phyloP scores from a whole-genome alignment of 2,113 vertebrate species.

The Calidris pugnax region DNA sequence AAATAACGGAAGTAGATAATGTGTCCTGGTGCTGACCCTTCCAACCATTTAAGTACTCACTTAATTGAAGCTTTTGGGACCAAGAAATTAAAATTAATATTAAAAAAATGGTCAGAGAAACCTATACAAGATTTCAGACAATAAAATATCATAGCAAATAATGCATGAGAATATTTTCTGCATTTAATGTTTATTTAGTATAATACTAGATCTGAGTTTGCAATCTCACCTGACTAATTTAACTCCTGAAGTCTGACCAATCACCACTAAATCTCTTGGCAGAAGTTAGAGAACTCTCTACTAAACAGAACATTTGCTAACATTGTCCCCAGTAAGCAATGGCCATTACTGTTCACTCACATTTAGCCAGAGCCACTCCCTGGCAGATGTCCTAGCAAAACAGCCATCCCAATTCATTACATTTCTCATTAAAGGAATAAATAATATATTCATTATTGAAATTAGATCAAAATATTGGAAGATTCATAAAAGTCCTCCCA shows the following conservation, averaged over 20 bases:
- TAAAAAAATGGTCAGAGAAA: background rate
- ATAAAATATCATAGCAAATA: background rate
- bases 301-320: background rate
- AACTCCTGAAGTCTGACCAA: background rate
- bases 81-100: background rate
- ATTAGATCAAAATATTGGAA: slow-evolving; percentile 45
- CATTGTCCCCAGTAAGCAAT: background rate
- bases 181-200: background rate
- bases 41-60: background rate
- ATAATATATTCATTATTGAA: background rate
- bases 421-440: slow-evolving; percentile 29
- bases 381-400: slow-evolving; percentile 30
- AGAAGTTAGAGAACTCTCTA: background rate
- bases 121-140: background rate
- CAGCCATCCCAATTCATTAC: background rate
- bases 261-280: background rate
- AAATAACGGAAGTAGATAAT: background rate
- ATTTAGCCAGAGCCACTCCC: background rate
- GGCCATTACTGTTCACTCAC: background rate
- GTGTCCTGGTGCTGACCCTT: background rate
- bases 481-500: slow-evolving; percentile 11
- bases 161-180: background rate
- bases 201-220: background rate
- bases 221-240: background rate
- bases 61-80: background rate